These are phyloP conservation scores for Latheticus oryzae DNA, from an alignment of 2,888 invertebrate genomes.

Conservation along the genomic window DNA sequence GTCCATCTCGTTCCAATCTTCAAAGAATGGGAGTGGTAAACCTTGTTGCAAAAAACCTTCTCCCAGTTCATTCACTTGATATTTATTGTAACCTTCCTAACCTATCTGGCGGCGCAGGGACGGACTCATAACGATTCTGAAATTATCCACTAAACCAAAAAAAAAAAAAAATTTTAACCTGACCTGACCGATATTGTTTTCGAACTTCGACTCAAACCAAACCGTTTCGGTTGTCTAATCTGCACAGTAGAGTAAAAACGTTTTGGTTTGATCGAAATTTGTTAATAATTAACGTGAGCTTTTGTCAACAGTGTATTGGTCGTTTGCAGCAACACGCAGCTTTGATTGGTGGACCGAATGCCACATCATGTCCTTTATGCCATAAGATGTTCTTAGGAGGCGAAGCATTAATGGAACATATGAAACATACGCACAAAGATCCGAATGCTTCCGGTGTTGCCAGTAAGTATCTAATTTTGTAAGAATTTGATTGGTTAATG, in stretches of 20 bases:
- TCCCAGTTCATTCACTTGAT: constrained; percentile 63
- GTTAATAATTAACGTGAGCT: constrained; percentile 46
- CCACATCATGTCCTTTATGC: constrained; percentile 92
- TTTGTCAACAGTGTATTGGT: constrained; percentile 89
- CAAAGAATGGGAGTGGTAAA: constrained; percentile 32
- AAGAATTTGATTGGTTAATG: constrained; percentile 5
- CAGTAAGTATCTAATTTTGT: constrained; percentile 75
- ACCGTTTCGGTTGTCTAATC: neutral
- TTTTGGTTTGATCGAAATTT: constrained; percentile 59
- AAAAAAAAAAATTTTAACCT: too few relatives aligned
- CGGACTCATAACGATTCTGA: constrained; percentile 21
- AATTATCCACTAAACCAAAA: neutral
- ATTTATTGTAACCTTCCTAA: constrained; percentile 65
- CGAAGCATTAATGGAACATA: constrained; percentile 94
- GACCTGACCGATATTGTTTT: too few relatives aligned
- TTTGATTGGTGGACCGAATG: constrained; percentile 91
- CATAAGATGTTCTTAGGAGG: constrained; percentile 94
- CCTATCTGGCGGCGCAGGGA: constrained; percentile 56
- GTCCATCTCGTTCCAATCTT: constrained; percentile 33
- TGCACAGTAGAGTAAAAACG: too few relatives aligned
- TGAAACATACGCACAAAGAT: constrained; percentile 96
- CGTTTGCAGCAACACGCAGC: constrained; percentile 96
- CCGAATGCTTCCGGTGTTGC: constrained; percentile 89
- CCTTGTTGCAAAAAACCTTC: constrained; percentile 31
- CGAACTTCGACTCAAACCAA: constrained; percentile 51